Evolutionary conservation across 1,140 invertebrate species (phyloP), one percentile per base, ranked within the genome.

Genomic region (Luehdorfia chinensis): DNA sequence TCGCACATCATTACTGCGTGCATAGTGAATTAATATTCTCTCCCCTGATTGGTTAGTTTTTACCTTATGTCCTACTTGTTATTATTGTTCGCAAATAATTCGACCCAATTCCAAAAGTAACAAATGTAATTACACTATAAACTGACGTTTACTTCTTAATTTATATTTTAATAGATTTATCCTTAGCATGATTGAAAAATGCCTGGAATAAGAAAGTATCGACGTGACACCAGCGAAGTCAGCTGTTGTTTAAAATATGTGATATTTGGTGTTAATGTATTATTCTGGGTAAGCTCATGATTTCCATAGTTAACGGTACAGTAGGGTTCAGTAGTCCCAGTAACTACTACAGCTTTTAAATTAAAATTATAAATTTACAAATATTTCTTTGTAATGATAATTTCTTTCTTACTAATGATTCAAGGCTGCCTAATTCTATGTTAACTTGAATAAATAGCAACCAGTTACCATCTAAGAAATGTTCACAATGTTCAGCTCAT

Each of bases 161-260:
- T 47, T 53, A 19, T 50, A 27, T 49, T 37, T 50, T 36, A 32
- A 51, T n/a, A 21, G 15, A 18, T 4, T 39, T 41, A 41, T n/a
- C 2, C 14, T 11, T 30, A 43, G 39, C 5, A 41, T 28, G 43
- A 28, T 25, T 31, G n/a, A 39, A 88, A 84, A 70, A 84, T 90
- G 77, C 83, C 87, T 61, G 80, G 75, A 41, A 87, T 92, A 68
- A 87, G 92, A 67, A 95, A 94, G 87, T 93, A 94, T 87, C 88
- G 94, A 76, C 90, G 94, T 69, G 94, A 96, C 84, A 94, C 94
- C 54, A 95, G 92, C 81, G 97, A 98, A 94, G 96, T 98, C 70
- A 97, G 95, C 89, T 97, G 96, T 89, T 98, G 96, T 86, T 90
- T 98, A 34, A 98, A 98, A 89, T 98, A 98, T 89, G 91, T 98